These are phyloP conservation scores for Anthrax anthrax DNA, from an alignment of 2,888 invertebrate species.

Conservation along the genomic window DNA sequence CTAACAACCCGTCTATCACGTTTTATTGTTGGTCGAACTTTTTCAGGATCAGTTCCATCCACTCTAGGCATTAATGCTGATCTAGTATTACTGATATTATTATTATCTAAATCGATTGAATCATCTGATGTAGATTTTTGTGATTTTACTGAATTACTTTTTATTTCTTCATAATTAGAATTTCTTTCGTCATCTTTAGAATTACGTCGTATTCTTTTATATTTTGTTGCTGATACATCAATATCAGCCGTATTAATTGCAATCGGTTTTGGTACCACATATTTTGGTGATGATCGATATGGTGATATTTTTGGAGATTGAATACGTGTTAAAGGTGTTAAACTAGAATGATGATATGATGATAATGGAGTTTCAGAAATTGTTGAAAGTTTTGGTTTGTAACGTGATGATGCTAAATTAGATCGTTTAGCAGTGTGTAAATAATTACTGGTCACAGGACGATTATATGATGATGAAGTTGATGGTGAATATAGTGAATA, in stretches of 20 bases:
- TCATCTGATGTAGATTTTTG: not conserved
- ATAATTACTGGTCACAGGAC: slow-evolving; percentile 27
- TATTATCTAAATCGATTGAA: not conserved
- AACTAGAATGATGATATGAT: slow-evolving; percentile 17
- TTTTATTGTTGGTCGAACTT: slow-evolving; percentile 46
- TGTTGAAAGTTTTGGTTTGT: slow-evolving; percentile 59
- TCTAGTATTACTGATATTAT: slow-evolving; percentile 2
- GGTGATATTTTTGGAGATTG: slow-evolving; percentile 40
- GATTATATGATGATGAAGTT: slow-evolving; percentile 43
- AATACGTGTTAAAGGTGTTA: slow-evolving; percentile 35
- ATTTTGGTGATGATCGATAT: slow-evolving; percentile 34
- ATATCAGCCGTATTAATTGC: slow-evolving; percentile 74
- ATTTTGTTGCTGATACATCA: slow-evolving; percentile 60
- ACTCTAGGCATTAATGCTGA: slow-evolving; percentile 37
- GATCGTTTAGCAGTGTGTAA: slow-evolving; percentile 22
- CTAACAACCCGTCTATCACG: slow-evolving; percentile 61
- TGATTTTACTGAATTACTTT: not conserved
- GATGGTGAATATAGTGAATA: slow-evolving; percentile 38
- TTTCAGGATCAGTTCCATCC: slow-evolving; percentile 36
- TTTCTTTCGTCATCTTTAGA: slow-evolving; percentile 8
- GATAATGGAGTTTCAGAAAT: slow-evolving; percentile 45
- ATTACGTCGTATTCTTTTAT: slow-evolving; percentile 17
- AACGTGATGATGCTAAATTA: slow-evolving; percentile 35
- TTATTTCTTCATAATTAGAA: slow-evolving; percentile 9
- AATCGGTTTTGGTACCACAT: slow-evolving; percentile 46